Evolutionary conservation across 2,113 vertebrate genomes (phyloP).

Genomic region (Rhea americana): DNA sequence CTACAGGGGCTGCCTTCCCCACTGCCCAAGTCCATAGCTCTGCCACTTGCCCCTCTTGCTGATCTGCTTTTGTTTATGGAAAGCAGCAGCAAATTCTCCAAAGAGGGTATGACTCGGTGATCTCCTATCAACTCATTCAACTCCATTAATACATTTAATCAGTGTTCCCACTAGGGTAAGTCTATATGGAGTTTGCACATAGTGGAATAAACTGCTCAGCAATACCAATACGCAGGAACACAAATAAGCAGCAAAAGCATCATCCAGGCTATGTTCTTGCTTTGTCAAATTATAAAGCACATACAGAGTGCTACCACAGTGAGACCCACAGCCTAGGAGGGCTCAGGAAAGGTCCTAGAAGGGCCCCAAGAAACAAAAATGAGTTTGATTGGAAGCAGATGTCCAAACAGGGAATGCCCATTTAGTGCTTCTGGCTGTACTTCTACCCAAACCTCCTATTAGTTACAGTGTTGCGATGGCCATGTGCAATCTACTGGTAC

Average conservation of each 20-base stretch:
- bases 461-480: background rate
- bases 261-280: accelerated
- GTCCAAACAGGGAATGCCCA: too few species aligned
- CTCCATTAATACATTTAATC: background rate
- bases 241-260: background rate
- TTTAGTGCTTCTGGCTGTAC: background rate
- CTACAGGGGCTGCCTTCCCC: background rate
- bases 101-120: background rate
- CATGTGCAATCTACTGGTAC: accelerated
- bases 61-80: background rate
- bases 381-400: background rate
- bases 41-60: background rate
- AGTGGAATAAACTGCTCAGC: background rate
- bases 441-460: too few species aligned
- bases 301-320: accelerated
- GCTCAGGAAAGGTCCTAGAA: too few species aligned
- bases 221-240: accelerated
- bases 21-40: accelerated
- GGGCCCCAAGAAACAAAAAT: accelerated
- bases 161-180: background rate
- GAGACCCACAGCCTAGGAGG: background rate
- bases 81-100: background rate
- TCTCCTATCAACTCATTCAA: background rate
- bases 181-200: accelerated
- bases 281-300: background rate